Evolutionary conservation across 2,888 invertebrate species (phyloP).

Genomic region (Amphipoea oculea): DNA sequence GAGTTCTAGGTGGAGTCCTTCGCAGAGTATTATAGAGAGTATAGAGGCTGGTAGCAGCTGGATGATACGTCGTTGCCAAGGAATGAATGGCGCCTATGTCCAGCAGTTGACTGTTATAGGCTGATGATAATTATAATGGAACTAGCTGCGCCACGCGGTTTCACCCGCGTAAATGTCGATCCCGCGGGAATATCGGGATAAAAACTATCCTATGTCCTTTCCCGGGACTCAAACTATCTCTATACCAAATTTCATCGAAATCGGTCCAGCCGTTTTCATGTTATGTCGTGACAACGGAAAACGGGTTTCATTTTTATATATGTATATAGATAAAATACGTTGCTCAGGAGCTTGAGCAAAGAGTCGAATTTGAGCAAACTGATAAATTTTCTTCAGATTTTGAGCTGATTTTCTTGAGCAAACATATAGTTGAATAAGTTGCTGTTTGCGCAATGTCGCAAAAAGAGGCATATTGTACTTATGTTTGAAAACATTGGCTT

Average conservation of each 20-base stretch:
- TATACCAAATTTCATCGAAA: too few species aligned
- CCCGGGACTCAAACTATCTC: too few species aligned
- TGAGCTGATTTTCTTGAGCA: conserved; percentile 7
- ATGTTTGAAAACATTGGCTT: background rate
- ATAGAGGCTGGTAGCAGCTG: background rate
- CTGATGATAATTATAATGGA: background rate
- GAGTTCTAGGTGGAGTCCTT: background rate
- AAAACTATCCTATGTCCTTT: too few species aligned
- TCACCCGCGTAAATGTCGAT: too few species aligned
- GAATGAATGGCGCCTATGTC: background rate
- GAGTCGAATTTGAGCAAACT: conserved; percentile 2
- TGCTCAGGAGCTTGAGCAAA: background rate
- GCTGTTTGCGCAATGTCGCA: background rate
- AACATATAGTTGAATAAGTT: background rate
- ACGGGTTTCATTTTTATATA: too few species aligned
- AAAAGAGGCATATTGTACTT: background rate
- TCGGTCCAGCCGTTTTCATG: too few species aligned
- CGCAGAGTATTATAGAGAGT: background rate
- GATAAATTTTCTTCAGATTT: background rate
- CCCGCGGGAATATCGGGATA: too few species aligned
- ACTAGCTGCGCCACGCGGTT: too few species aligned
- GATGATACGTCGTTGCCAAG: background rate
- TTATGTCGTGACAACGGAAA: too few species aligned
- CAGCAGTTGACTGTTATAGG: background rate
- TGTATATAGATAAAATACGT: background rate